Percentiles rank a stretch among this genome's conserved stretches.
phyloP scores from a whole-genome alignment of 2,888 invertebrate species.

The Coleophora flavipennella region DNA sequence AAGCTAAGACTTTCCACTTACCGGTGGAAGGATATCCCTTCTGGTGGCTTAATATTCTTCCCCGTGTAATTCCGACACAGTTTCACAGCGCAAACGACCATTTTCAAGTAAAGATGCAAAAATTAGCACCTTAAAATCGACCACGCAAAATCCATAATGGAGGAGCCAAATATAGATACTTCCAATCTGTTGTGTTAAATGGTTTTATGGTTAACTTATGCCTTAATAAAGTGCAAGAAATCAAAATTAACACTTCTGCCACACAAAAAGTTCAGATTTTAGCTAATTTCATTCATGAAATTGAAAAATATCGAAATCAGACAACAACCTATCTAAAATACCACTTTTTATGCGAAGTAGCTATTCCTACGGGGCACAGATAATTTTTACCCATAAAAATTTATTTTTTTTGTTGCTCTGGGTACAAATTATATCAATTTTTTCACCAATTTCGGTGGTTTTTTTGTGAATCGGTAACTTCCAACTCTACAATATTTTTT shows the following conservation, averaged over 20 bases:
- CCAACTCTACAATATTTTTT: too few relatives aligned
- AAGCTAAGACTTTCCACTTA: background rate
- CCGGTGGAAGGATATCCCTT: slow-evolving; percentile 10
- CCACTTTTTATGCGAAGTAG: too few relatives aligned
- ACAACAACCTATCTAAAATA: too few relatives aligned
- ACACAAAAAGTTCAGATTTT: background rate
- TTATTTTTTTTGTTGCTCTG: too few relatives aligned
- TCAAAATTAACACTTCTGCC: background rate
- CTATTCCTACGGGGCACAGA: too few relatives aligned
- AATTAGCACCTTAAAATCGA: slow-evolving; percentile 6
- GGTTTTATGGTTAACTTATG: background rate
- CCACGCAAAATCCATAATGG: slow-evolving; percentile 5
- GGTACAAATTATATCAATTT: too few relatives aligned
- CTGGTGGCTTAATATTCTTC: slow-evolving; percentile 9
- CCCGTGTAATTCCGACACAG: slow-evolving; percentile 11
- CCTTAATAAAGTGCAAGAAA: background rate
- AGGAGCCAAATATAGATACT: background rate
- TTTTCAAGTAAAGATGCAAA: slow-evolving; percentile 7
- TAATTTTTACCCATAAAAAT: too few relatives aligned
- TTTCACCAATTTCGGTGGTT: too few relatives aligned
- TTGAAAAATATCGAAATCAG: background rate
- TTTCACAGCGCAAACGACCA: slow-evolving; percentile 12
- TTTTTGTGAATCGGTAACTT: too few relatives aligned
- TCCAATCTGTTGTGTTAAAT: background rate
- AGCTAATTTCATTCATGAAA: background rate